A percentile compares a stretch with the other conserved stretches of the same genome.
Evolutionary conservation across 2,113 vertebrate genomes (phyloP).

Genomic region (Gallinago paraguaiae): DNA sequence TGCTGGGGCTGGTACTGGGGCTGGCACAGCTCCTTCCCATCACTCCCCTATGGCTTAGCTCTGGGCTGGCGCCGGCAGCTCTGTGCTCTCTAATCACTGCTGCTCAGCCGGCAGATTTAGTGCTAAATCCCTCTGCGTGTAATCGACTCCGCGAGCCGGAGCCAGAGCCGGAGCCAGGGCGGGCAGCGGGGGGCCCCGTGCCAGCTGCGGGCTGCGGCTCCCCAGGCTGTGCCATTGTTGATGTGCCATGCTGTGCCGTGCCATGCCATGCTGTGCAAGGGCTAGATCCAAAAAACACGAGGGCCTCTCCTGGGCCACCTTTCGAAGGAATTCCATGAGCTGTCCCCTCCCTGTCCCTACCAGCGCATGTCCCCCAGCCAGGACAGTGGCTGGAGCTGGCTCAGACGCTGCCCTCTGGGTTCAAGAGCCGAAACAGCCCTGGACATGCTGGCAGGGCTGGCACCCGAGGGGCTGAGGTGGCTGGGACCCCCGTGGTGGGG

Average conservation of each 20-base stretch:
- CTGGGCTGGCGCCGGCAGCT: not conserved
- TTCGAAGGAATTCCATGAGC: not conserved
- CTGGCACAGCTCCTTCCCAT: not conserved
- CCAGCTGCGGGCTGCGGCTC: not conserved
- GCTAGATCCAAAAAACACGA: not conserved
- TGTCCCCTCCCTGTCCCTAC: not conserved
- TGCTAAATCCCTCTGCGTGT: slow-evolving; percentile 18
- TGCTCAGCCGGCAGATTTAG: slow-evolving; percentile 31
- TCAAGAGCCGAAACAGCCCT: accelerated
- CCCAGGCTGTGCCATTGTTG: not conserved
- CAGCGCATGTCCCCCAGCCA: not conserved
- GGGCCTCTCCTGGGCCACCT: not conserved
- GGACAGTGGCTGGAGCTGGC: not conserved
- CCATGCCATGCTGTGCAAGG: accelerated
- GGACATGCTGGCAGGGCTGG: accelerated
- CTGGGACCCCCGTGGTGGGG: accelerated
- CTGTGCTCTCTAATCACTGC: not conserved
- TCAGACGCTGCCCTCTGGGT: accelerated
- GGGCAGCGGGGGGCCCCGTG: not conserved
- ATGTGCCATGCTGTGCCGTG: not conserved
- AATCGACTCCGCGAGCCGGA: not conserved
- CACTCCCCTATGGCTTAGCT: not conserved
- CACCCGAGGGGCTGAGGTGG: accelerated
- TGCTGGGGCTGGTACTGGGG: not conserved
- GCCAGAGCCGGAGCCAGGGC: not conserved